Evolutionary conservation across 2,888 invertebrate genomes (phyloP).

Genomic region (Drosophila antonietae): DNA sequence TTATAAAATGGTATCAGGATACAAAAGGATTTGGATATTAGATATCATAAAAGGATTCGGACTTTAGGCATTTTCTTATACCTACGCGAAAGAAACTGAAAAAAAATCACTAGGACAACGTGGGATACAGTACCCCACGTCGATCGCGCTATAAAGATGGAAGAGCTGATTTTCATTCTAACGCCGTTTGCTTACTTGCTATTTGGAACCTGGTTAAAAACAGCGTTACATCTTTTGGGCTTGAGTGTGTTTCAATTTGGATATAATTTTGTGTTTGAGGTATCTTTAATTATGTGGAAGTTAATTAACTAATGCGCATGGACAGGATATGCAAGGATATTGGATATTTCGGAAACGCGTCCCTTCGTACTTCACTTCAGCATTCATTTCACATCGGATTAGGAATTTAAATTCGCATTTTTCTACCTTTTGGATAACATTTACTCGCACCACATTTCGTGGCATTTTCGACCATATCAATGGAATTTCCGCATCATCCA

Average conservation of each 20-base stretch:
- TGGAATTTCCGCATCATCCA: conserved; percentile 68
- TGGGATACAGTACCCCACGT: conserved; percentile 65
- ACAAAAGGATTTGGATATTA: conserved; percentile 55
- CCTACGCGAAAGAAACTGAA: conserved; percentile 28
- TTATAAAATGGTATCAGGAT: conserved; percentile 54
- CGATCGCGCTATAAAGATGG: conserved; percentile 36
- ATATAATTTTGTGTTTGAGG: conserved; percentile 41
- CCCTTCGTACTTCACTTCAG: conserved; percentile 56
- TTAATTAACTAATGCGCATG: conserved; percentile 50
- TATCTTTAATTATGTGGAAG: conserved; percentile 33
- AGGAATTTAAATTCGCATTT: conserved; percentile 54
- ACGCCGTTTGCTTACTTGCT: conserved; percentile 41
- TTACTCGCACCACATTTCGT: conserved; percentile 57
- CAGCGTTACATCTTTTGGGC: conserved; percentile 42
- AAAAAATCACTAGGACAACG: conserved; percentile 59
- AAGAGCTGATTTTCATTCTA: conserved; percentile 35
- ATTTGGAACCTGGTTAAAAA: conserved; percentile 42
- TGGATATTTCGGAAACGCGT: conserved; percentile 57
- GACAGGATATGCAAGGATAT: conserved; percentile 59
- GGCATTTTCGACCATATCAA: conserved; percentile 65
- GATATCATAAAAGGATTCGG: conserved; percentile 49
- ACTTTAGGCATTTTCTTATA: conserved; percentile 56
- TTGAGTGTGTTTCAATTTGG: conserved; percentile 46
- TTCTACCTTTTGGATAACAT: conserved; percentile 47
- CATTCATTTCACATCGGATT: conserved; percentile 55